Evolutionary conservation across 2,797 vertebrate genomes (phyloP), one percentile per base, ranked within the genome.

Genomic region (Gallinago stenura): DNA sequence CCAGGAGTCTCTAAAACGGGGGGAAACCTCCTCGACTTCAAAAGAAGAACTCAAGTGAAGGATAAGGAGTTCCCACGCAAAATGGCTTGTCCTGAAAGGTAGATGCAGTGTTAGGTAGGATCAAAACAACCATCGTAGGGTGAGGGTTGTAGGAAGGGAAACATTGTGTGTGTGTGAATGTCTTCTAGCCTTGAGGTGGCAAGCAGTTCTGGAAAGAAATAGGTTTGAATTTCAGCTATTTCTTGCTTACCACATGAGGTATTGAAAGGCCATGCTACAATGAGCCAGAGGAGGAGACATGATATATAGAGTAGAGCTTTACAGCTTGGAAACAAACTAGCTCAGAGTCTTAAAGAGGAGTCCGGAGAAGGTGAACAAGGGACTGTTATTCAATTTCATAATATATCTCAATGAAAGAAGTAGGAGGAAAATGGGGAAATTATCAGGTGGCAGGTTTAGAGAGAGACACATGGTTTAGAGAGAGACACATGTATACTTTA

Each of bases 391-490:
- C 48, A 57, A 37, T 81, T 88, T 90, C 31, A n/a, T 91, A 88
- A 85, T 70, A 57, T 26, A 83, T 50, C 1, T 2, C 76, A 81
- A 76, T 61, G 76, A 53, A 90, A 86, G 30, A 70, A 77, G 87
- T 65, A 71, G 45, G 83, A 95, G 70, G 61, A 30, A 94, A 39
- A 37, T 31, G 25, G 39, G 50, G 69, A 91, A 83, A 75, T 91
- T 75, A 90, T 88, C 83, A 88, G 65, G 80, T 93, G 87, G 61
- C 65, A 86, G 46, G 39, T 91, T 93, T 93, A 88, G 68, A 94
- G 91, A 95, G 78, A 93, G 46, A 50, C 79, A 81, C 53, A 61
- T 83, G 71, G 39, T 91, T 93, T 93, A 88, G 68, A 94, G 91
- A 95, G 78, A 93, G 46, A 50, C 79, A 81, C 87, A 75, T 85